Evolutionary conservation across 2,888 invertebrate species (phyloP).

Genomic region (Mystacides longicornis): DNA sequence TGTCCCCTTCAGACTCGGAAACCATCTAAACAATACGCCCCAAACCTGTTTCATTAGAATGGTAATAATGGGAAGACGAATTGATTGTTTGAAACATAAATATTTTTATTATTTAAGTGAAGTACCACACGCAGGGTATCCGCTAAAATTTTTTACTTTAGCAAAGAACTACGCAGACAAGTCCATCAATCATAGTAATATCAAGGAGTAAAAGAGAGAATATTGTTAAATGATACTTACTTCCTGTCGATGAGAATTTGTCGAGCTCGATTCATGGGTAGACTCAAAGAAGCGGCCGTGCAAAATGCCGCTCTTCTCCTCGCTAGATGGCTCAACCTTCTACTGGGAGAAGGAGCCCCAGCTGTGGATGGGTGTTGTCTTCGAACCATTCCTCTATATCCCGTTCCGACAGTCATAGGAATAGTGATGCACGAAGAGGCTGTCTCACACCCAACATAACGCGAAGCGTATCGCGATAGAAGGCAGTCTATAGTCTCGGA

Average conservation of each 20-base stretch:
- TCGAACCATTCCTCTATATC: neutral
- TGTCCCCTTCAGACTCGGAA: too few relatives aligned
- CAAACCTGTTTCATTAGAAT: too few relatives aligned
- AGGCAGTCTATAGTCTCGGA: constrained; percentile 65
- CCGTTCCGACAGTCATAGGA: neutral
- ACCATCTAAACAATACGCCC: too few relatives aligned
- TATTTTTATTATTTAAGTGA: too few relatives aligned
- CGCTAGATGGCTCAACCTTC: constrained; percentile 69
- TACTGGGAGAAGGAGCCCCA: constrained; percentile 58
- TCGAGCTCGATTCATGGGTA: constrained; percentile 42
- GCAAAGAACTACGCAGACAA: too few relatives aligned
- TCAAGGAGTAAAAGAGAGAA: neutral
- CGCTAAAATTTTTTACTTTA: too few relatives aligned
- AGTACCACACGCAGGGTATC: too few relatives aligned
- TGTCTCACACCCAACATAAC: constrained; percentile 70
- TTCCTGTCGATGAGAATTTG: constrained; percentile 60
- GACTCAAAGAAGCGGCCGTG: constrained; percentile 52
- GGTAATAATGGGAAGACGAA: too few relatives aligned
- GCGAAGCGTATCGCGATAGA: constrained; percentile 56
- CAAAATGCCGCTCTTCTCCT: constrained; percentile 69
- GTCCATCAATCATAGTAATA: too few relatives aligned
- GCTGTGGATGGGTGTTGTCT: neutral
- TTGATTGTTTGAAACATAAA: too few relatives aligned
- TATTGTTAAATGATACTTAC: constrained; percentile 35
- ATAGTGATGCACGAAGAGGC: constrained; percentile 40